Evolutionary conservation across 1,140 invertebrate species (phyloP), one percentile per base, ranked within the genome.

Genomic region (Protaetia brevitarsis): DNA sequence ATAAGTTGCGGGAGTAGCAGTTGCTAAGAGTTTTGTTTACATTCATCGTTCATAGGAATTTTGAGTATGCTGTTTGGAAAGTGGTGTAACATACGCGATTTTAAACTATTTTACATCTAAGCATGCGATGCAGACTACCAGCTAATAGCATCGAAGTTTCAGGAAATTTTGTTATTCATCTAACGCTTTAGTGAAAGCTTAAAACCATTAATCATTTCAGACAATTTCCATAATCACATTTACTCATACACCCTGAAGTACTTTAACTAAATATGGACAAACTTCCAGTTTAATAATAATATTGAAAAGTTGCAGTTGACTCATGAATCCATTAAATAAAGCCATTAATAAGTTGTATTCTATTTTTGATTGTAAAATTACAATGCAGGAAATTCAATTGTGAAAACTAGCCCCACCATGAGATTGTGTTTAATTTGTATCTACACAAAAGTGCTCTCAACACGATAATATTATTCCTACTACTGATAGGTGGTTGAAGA

Each of bases 21-120:
- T 51, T 51, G 16, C 41, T 51, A 51, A 21, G 41, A 23, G 26
- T 51, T 51, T 51, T 51, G 41, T 51, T 51, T 51, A 23, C 41
- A 51, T 51, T 51, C 41, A 51, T 51, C 21, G 41, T 51, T 51
- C 19, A 51, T 21, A 23, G 11, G 41, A 51, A 23, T 51, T 51
- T 51, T 51, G 19, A 51, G 8, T 23, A 51, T 16, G 21, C 26
- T 19, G 4, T 23, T 19, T 19, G n/a, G n/a, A 6, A 21, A 16
- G 41, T 51, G 8, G 8, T 16, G 19, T 51, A 51, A 23, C 2
- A 7, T 51, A 51, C 16, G 16, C 8, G 26, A 51, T 8, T 23
- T 19, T 19, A 10, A 51, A 51, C 16, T 51, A 51, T 3, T 51
- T n/a, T 21, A 21, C 41, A 23, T n/a, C n/a, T 23, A 51, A 51